Base-by-base conservation (phyloP, 2,113 vertebrate genomes). In the Emberiza fucata region DNA sequence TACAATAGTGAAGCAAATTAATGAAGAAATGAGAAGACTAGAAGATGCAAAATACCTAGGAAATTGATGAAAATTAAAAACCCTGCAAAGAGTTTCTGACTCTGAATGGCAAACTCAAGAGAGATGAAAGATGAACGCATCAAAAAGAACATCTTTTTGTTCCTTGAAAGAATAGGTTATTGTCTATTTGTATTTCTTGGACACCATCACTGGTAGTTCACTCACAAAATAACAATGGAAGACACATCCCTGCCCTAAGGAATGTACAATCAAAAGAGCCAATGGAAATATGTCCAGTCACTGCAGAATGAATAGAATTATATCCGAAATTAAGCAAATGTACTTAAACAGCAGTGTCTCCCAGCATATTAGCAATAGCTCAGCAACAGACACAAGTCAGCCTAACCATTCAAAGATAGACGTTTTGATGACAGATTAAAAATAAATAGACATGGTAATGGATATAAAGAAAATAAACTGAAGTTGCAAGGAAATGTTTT, bases 101-200 rank as follows among this genome's bases (percentile, higher is more conserved):
- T 91, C 44, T 51, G 77, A 90, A 90, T 88, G 72, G 42, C 83
- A 96, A 90, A 86, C 66, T 79, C 59, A 39, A 80, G 83, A 92
- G 82, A 96, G 56, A 91, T 92, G 88, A 91, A 95, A 92, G 91
- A 93, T 90, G 66, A 90, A 94, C 94, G 85, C 54, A 91, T 85
- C 65, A 86, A 95, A 95, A 95, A 72, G 56, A 90, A 61, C 61
- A 89, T 71, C 54, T 81, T 92, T 96, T 96, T 95, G 88, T 96
- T 95, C 90, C 76, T 92, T 88, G 70, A 79, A 95, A 94, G 51
- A 97, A 95, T 93, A 92, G 56, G 18, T 95, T 87, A 96, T 94
- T 95, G 94, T 96, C 47, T 94, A 64, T 61, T 95, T 92, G 35
- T 72, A 70, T 85, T 95, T 76, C 81, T 92, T 87, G 91, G 87